phyloP scores from a whole-genome alignment of 2,113 vertebrate genomes.

The Coryphaenoides rupestris region DNA sequence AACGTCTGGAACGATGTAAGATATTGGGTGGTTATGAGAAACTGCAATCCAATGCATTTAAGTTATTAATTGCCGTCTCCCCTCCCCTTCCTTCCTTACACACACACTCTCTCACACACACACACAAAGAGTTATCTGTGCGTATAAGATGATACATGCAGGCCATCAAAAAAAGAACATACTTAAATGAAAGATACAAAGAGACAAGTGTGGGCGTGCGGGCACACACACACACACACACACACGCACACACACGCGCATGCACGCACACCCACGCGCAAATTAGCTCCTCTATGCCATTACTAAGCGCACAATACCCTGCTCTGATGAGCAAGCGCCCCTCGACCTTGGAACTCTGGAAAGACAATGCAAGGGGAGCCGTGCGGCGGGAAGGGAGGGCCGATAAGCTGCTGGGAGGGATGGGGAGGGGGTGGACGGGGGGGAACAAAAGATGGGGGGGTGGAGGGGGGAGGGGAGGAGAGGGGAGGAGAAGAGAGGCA shows the following conservation, averaged over 20 bases:
- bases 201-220: constrained; percentile 10
- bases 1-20: constrained; percentile 47
- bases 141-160: constrained; percentile 12
- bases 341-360: constrained; percentile 70
- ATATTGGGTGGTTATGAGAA: constrained; percentile 60
- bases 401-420: constrained; percentile 36
- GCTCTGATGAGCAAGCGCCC: constrained; percentile 68
- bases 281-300: constrained; percentile 61
- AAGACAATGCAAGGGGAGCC: constrained; percentile 68
- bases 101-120: constrained; percentile 28
- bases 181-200: not conserved
- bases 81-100: constrained; percentile 45
- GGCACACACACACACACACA: constrained; percentile 22
- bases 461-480: constrained; percentile 22
- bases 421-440: constrained; percentile 38
- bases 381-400: constrained; percentile 42
- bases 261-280: constrained; percentile 25
- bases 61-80: constrained; percentile 63
- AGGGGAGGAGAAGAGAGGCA: constrained; percentile 15
- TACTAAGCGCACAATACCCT: constrained; percentile 57
- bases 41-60: constrained; percentile 61
- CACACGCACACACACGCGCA: constrained; percentile 17
- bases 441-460: constrained; percentile 35
- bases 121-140: constrained; percentile 6
- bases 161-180: not conserved